phyloP scores from a whole-genome alignment of 2,797 vertebrate genomes.

The Parauchenoglanis punctatus region DNA sequence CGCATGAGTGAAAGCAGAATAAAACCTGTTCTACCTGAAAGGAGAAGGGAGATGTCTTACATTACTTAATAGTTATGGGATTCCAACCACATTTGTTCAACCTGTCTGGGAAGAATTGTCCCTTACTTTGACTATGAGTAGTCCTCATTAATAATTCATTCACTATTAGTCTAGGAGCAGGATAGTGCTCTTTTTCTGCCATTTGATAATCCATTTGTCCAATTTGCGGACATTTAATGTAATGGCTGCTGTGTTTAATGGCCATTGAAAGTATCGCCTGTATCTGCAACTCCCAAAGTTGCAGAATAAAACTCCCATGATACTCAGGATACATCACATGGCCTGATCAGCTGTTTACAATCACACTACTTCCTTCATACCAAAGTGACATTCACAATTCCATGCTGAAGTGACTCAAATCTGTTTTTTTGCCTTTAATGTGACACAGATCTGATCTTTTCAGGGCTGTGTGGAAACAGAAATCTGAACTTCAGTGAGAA shows the following conservation, averaged over 20 bases:
- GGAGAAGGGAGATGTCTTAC: conserved; percentile 27
- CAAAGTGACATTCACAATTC: no score
- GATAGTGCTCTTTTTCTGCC: neutral
- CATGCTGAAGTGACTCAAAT: no score
- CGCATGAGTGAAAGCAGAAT: neutral
- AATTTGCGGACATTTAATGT: neutral
- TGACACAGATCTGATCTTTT: no score
- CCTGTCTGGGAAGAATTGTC: neutral
- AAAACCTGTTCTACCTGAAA: conserved; percentile 51
- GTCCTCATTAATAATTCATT: conserved; percentile 17
- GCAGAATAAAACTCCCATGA: neutral
- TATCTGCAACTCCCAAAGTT: neutral
- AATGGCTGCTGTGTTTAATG: neutral
- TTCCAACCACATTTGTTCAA: conserved; percentile 11
- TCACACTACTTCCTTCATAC: neutral
- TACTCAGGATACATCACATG: neutral
- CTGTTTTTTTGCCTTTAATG: no score
- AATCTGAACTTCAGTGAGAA: no score
- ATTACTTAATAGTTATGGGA: conserved; percentile 19
- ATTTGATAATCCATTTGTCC: neutral
- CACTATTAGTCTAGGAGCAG: neutral
- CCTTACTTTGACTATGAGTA: neutral
- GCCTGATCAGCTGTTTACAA: neutral
- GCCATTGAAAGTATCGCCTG: neutral
- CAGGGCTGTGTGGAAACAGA: no score